Base-by-base conservation (phyloP, 2,113 vertebrate species). In the Ornithorhynchus anatinus region DNA sequence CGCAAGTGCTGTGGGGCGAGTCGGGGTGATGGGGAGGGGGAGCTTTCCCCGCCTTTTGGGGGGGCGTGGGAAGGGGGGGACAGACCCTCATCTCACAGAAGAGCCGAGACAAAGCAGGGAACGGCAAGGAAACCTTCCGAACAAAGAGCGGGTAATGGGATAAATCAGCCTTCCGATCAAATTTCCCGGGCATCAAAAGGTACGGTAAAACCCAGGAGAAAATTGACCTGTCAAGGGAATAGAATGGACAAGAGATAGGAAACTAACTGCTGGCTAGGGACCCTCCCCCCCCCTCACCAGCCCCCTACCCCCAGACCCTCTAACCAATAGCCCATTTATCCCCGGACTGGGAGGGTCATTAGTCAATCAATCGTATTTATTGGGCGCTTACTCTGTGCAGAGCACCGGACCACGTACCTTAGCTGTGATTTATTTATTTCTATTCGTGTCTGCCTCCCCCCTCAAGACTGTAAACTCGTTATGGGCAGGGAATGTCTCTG, bases 151-250 rank as follows among this genome's bases (percentile, higher is more conserved):
- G 84, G 85, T 86, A 43, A 50, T 38, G 33, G 36, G 65, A 85
- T 88, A 80, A 84, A 87, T 88, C 85, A 84, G 68, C 72, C 12
- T 5, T 35, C 14, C 14, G 60, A 61, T 77, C 81, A 79, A 84
- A 83, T 70, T 79, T 72, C 80, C 58, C 53, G 59, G 44, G 81
- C 71, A 61, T 81, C 27, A 60, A 59, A 73, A 85, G 71, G 70
- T 59, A 69, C 78, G 75, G 78, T 90, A 86, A 90, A 88, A 87
- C 80, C 72, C 12, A 8, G 31, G 77, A 75, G 85, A 88, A 87
- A 86, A 86, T 82, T 83, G 86, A 73, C 80, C 86, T 87, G 81
- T 82, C 88, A 87, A 66, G 72, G 73, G 78, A 75, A 90, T 79
- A 70, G 85, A 88, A 66, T 81, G 78, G 78, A 66, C 82, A 33